Evolutionary conservation across 2,888 invertebrate genomes (phyloP), one percentile per base, ranked within the genome.

Genomic region (Synanthedon formicaeformis): DNA sequence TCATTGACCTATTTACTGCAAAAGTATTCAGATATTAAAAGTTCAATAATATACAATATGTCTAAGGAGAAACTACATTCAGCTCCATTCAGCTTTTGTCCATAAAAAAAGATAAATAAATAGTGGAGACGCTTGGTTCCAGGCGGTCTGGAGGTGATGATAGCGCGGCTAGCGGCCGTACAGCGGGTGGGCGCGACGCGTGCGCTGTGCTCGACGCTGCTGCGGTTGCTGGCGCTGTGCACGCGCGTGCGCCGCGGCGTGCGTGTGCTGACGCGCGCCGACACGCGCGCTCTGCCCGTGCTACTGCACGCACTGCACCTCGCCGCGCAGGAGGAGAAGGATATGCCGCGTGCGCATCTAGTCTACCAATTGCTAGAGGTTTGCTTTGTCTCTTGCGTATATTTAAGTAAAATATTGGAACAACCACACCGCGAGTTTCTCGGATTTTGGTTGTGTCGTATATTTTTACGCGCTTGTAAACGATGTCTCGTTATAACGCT

Each of bases 211-310:
- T 94, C 94, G 62, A 98, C 98, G 1, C 88, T 98, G 41, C 88
- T 98, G 48, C 97, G 98, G 69, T 86, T 99, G 60, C 93, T 98
- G 77, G 90, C 94, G 53, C 91, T 96, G 64, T 96, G 97, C 74
- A 94, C 97, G 52, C 98, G 98, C 87, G 95, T 96, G 50, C 92
- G 93, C 50, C 92, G 92, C 57, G 97, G 97, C 78, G 94, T 97
- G 75, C 93, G 95, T 74, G 94, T 96, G 56, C 88, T 99, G 6
- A 95, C 96, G 54, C 92, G 94, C 59, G 96, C 97, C 0, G 92
- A 94, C 71, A 87, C 96, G 60, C 93, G 93, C 52, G 94, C 96
- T 10, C 91, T 97, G 67, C 92, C 93, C 51, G 93, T 94, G 18
- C 89, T 97, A 63, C 88, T 98, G 56, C 94, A 94, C 65, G 95